phyloP scores from a whole-genome alignment of 2,797 vertebrate genomes.

The Sebastes kiyomatsui region DNA sequence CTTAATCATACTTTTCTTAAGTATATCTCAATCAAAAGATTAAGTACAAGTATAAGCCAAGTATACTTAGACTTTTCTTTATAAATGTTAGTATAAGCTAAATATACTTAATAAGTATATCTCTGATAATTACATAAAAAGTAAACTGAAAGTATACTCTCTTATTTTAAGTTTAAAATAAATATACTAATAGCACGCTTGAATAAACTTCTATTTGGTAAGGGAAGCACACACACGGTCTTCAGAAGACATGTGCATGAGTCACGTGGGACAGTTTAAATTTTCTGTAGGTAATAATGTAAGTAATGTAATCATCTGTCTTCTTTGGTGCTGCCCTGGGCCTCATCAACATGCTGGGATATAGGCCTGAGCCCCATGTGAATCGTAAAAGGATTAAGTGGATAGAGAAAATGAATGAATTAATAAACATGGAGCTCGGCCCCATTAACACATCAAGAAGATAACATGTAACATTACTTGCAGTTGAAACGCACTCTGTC shows the following conservation, averaged over 20 bases:
- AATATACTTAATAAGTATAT: no score
- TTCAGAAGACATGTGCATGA: conserved; percentile 2
- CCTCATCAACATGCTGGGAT: not conserved
- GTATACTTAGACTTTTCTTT: no score
- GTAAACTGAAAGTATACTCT: no score
- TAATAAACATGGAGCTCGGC: conserved; percentile 18
- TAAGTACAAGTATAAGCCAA: no score
- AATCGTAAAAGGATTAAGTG: conserved; percentile 40
- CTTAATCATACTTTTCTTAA: no score
- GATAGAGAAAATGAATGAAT: conserved; percentile 36
- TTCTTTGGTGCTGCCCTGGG: not conserved
- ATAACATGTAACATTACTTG: conserved; percentile 1
- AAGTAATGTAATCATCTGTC: conserved; percentile 10
- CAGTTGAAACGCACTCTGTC: conserved; percentile 6
- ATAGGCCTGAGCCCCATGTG: conserved; percentile 6
- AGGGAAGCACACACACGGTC: not conserved
- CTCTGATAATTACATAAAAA: no score
- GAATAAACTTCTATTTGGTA: not conserved
- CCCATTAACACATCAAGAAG: conserved; percentile 14
- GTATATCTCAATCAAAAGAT: no score
- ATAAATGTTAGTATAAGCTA: no score
- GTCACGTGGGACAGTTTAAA: conserved; percentile 4
- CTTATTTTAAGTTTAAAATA: not conserved
- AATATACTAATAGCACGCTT: not conserved
- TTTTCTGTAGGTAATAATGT: conserved; percentile 26